A percentile compares a stretch with the other conserved stretches of the same genome.
phyloP scores from a whole-genome alignment of 2,888 invertebrate species.

The Vesta saturnalis region DNA sequence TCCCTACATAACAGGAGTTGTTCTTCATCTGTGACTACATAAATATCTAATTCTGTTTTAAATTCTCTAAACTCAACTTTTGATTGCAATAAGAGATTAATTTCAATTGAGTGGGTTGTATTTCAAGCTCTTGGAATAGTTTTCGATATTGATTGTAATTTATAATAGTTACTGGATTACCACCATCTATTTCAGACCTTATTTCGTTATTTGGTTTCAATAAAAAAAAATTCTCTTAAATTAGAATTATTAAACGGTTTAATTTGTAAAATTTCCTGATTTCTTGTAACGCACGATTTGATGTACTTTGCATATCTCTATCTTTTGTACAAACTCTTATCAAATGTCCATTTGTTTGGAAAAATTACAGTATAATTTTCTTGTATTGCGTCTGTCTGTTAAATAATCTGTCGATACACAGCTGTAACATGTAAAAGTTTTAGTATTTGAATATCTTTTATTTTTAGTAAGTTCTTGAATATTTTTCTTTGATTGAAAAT shows the following conservation, averaged over 20 bases:
- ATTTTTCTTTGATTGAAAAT: no score
- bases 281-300: neutral
- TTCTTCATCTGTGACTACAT: neutral
- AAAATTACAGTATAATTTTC: neutral
- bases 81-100: neutral
- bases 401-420: neutral
- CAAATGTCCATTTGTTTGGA: neutral
- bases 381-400: neutral
- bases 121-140: neutral
- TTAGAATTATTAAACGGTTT: no score
- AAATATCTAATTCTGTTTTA: neutral
- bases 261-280: no score
- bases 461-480: neutral
- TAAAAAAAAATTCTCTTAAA: neutral
- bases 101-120: neutral
- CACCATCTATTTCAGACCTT: neutral
- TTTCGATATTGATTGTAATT: neutral
- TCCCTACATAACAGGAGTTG: no score
- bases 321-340: neutral
- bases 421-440: neutral
- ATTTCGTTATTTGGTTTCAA: neutral
- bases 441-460: neutral
- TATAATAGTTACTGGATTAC: neutral
- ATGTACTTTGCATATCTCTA: neutral
- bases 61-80: neutral